A percentile compares a stretch with the other conserved stretches of the same genome.
phyloP scores from a whole-genome alignment of 2,797 vertebrate species.

The Chaenodraco wilsoni region DNA sequence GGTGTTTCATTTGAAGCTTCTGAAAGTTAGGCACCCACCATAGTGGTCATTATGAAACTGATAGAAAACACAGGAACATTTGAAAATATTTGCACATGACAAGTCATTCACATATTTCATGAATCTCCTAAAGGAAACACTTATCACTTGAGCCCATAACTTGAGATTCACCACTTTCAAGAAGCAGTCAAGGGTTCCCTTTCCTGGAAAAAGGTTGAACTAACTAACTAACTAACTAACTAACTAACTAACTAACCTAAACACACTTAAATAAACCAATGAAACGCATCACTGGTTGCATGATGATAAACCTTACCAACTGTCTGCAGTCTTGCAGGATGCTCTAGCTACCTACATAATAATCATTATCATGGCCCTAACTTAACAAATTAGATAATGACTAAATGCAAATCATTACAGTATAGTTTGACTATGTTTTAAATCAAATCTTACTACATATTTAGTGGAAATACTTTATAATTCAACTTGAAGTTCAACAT shows the following conservation, averaged over 20 bases:
- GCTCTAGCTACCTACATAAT: neutral
- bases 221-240: no score
- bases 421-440: neutral
- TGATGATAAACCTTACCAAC: neutral
- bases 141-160: neutral
- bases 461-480: neutral
- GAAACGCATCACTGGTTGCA: neutral
- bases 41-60: neutral
- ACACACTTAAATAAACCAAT: neutral
- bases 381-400: neutral
- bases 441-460: neutral
- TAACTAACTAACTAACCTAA: neutral
- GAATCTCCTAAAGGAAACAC: neutral
- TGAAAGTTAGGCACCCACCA: neutral
- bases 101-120: neutral
- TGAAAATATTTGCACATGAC: neutral
- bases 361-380: neutral
- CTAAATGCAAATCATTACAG: neutral
- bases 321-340: no score
- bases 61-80: neutral
- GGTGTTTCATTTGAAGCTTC: neutral
- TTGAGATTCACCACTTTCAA: neutral
- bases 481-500: slow-evolving; percentile 4
- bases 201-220: neutral
- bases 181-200: neutral